A percentile compares a stretch with the other conserved stretches of the same genome.
phyloP scores from a whole-genome alignment of 2,797 vertebrate species.

The Phrynocephalus guinanensis region DNA sequence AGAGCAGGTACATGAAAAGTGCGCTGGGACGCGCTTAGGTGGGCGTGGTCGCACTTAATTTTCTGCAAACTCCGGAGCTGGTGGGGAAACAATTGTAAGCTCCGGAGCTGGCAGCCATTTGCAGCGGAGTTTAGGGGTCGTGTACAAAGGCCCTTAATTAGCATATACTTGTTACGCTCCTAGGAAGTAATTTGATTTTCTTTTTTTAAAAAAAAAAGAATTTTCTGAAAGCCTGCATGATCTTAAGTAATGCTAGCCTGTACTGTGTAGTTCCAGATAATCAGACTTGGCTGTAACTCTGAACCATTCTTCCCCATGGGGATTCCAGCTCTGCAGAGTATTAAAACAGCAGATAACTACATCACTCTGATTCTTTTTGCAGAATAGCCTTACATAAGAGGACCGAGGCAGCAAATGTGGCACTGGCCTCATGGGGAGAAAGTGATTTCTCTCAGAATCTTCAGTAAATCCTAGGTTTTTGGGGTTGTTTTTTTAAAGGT shows the following conservation, averaged over 20 bases:
- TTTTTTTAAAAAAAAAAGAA: conserved; percentile 30
- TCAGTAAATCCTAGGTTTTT: background rate
- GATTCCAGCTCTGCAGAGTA: conserved; percentile 22
- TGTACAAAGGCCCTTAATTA: too few species aligned
- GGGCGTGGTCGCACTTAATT: too few species aligned
- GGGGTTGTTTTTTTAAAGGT: background rate
- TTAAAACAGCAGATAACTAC: conserved; percentile 22
- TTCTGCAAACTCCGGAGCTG: too few species aligned
- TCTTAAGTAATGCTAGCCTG: conserved; percentile 44
- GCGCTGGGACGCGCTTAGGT: too few species aligned
- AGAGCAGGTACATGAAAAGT: too few species aligned
- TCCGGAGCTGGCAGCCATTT: too few species aligned
- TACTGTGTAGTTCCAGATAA: conserved; percentile 17
- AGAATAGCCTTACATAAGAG: conserved; percentile 21
- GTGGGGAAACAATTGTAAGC: too few species aligned
- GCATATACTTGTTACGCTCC: conserved; percentile 46
- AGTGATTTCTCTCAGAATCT: background rate
- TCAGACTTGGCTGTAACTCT: conserved; percentile 30
- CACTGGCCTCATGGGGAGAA: background rate
- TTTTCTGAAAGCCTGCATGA: conserved; percentile 39
- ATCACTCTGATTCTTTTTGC: conserved; percentile 1
- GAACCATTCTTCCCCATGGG: conserved; percentile 9
- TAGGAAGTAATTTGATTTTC: conserved; percentile 34
- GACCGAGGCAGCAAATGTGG: conserved; percentile 8
- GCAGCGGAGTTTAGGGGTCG: too few species aligned